Evolutionary conservation across 2,113 vertebrate genomes (phyloP).

Genomic region (Podarcis raffonei): DNA sequence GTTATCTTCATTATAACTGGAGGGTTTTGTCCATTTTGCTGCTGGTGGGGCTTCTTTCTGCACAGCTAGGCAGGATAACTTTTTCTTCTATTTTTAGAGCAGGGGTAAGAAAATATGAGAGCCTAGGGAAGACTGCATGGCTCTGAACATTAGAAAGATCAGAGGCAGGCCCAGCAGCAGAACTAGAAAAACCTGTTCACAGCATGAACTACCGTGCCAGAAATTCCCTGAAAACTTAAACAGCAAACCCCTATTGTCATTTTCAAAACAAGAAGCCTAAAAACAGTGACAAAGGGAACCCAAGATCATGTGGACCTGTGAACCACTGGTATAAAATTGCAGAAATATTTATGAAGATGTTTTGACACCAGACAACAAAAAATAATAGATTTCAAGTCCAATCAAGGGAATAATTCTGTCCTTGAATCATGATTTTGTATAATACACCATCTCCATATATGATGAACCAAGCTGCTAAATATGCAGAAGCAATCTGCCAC

Average conservation of each 20-base stretch:
- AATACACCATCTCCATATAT: constrained; percentile 52
- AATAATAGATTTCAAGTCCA: constrained; percentile 58
- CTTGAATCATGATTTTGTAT: constrained; percentile 57
- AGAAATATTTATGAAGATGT: constrained; percentile 62
- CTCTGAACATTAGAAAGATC: constrained; percentile 71
- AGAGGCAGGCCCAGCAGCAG: constrained; percentile 74
- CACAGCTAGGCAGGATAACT: constrained; percentile 27
- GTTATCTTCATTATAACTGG: constrained; percentile 20
- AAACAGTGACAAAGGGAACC: constrained; percentile 63
- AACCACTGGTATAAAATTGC: constrained; percentile 38
- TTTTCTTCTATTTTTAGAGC: neutral
- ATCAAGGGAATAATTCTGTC: constrained; percentile 63
- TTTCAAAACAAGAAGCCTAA: constrained; percentile 72
- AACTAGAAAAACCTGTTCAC: constrained; percentile 69
- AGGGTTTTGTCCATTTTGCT: constrained; percentile 26
- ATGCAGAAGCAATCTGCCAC: constrained; percentile 51
- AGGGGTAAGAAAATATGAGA: constrained; percentile 68
- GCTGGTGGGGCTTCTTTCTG: neutral
- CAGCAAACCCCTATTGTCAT: constrained; percentile 59
- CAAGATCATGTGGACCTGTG: constrained; percentile 46
- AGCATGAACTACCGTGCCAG: constrained; percentile 66
- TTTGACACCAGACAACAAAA: constrained; percentile 44
- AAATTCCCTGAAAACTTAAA: constrained; percentile 75
- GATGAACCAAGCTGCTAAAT: constrained; percentile 66
- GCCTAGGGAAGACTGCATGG: constrained; percentile 67